Base-by-base conservation (phyloP, 2,888 invertebrate genomes). In the Hyles lineata region DNA sequence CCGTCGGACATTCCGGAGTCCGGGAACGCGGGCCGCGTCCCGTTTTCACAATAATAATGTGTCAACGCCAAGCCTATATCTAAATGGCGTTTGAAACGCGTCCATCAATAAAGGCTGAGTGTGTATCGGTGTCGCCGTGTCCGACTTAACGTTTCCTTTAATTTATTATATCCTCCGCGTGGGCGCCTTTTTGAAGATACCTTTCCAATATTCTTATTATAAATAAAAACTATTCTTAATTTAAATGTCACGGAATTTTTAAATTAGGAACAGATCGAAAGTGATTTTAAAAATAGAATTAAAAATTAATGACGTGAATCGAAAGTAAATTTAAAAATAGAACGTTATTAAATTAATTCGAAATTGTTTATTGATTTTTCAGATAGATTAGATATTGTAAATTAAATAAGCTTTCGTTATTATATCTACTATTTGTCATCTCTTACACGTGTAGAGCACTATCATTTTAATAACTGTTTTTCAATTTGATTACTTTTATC, bases 11-110 rank as follows among this genome's bases (percentile, higher is more conserved):
- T 29, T 52, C 32, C 25, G 21, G 58, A n/a, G 23, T n/a, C 35
- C 32, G 7, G 19, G 55, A 67, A 69, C 59, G 43, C 21, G 23
- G 43, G 70, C 23, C 60, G 35, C 62, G 62, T 70, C 69, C 55
- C 35, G 71, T 71, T 55, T 67, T 60, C 63, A 87, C 89, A 86
- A 92, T 92, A 92, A 93, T 91, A 90, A 93, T 93, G 90, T 90
- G 92, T 93, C 93, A 93, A 89, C 89, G 93, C 90, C 94, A 91
- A 78, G 77, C 75, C 85, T 84, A 89, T 94, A 94, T 94, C 94
- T 94, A 93, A 94, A 94, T 89, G 92, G 89, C 87, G 88, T 92
- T 92, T 92, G 93, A 92, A 92, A 92, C 89, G 92, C 90, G 91
- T 93, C 94, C 93, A 94, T 95, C 95, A 95, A 93, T 93, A 93